Evolutionary conservation across 23 tunicate species (phyloP).

Genomic region (Ciona savignyi): DNA sequence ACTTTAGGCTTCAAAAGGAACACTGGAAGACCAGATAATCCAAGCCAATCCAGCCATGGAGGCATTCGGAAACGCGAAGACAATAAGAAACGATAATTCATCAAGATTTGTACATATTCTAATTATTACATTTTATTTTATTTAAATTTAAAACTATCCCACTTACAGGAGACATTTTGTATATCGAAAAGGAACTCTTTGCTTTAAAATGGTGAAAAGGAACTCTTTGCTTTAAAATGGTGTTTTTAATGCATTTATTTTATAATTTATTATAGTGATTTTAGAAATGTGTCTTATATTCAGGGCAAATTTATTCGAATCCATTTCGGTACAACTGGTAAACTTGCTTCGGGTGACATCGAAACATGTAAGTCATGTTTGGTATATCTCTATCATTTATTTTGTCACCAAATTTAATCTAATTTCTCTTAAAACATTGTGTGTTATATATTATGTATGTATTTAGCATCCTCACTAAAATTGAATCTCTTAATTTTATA

Average conservation of each 20-base stretch:
- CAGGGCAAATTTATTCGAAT: conserved; percentile 99
- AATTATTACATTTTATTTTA: too few species aligned
- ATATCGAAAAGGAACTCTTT: too few species aligned
- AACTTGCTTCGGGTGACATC: conserved; percentile 97
- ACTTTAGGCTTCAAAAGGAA: conserved; percentile 46
- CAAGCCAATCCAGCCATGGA: conserved; percentile 99
- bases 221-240: too few species aligned
- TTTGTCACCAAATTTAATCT: too few species aligned
- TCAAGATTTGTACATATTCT: conserved; percentile 98
- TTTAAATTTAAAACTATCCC: neutral
- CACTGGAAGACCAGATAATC: conserved; percentile 95
- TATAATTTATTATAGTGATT: too few species aligned
- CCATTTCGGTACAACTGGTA: conserved; percentile 96
- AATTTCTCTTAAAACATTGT: too few species aligned
- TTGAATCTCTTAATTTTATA: too few species aligned
- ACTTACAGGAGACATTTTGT: too few species aligned
- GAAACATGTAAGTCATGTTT: conserved; percentile 95
- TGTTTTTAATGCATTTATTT: too few species aligned
- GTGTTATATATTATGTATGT: neutral
- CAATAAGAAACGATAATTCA: conserved; percentile 96
- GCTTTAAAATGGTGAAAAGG: too few species aligned
- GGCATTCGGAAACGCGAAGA: conserved; percentile 98
- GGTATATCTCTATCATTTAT: too few species aligned
- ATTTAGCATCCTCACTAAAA: neutral
- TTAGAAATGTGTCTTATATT: neutral